Base-by-base conservation (phyloP, 2,888 invertebrate genomes). In the Metellina segmentata region DNA sequence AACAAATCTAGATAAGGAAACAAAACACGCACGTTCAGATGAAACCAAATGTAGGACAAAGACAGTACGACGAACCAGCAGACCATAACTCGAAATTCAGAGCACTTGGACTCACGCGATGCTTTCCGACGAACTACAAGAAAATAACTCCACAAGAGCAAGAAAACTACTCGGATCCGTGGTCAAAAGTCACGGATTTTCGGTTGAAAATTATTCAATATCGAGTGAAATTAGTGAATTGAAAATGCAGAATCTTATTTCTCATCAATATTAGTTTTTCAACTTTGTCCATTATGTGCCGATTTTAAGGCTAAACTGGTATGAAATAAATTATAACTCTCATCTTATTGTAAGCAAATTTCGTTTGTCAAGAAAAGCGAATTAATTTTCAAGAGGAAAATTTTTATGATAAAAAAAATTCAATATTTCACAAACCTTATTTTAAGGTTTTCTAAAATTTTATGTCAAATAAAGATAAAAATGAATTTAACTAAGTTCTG, bases 21-120 rank as follows among this genome's bases (percentile, higher is more conserved):
- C 70, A 49, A 71, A 69, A 51, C 69, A 19, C 19, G 16, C 34
- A 8, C n/a, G 81, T 9, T 82, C 82, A 71, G 51, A 48, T 13
- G 82, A 52, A 71, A 48, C 49, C 71, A 19, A 51, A 82, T 70
- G 70, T 82, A 51, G 82, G 82, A 70, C 82, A 71, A 11, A 48
- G 51, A 6, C 16, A 51, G 51, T 49, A 77, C 74, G 48, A 74
- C 48, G 74, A 74, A 74, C 34, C 74, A 74, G 13, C 11, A 20
- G 74, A 74, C 20, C 11, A 11, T 74, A 48, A 13, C 74, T 74
- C 20, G 61, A 16, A 11, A 61, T 61, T 61, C 61, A 16, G 61
- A 61, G 11, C 61, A 61, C 13, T 9, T 11, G 13, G 61, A 9
- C 61, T 61, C 61, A 61, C 61, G 61, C 16, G 72, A n/a, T 74